These are phyloP conservation scores for Harpagoxenus sublaevis DNA, from an alignment of 2,888 invertebrate genomes.

Conservation along the genomic window DNA sequence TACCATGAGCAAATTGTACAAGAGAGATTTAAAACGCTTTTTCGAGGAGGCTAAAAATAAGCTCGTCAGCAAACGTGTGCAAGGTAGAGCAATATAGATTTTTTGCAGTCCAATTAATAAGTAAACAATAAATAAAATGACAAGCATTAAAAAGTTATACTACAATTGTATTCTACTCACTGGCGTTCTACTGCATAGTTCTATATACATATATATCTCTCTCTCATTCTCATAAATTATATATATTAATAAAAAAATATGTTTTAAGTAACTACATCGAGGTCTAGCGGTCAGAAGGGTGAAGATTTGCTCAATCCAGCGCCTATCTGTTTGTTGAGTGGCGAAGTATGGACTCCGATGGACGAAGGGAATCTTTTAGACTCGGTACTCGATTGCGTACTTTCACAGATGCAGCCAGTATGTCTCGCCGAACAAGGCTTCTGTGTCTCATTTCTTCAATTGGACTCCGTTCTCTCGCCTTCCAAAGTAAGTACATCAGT, in stretches of 20 bases:
- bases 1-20: constrained; percentile 95
- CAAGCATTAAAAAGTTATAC: background rate
- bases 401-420: constrained; percentile 95
- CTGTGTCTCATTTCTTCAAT: constrained; percentile 96
- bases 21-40: constrained; percentile 93
- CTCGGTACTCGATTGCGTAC: constrained; percentile 93
- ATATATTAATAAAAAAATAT: constrained; percentile 16
- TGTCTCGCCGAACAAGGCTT: constrained; percentile 98
- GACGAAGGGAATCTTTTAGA: constrained; percentile 86
- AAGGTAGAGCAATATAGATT: constrained; percentile 67
- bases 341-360: constrained; percentile 83
- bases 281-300: constrained; percentile 81
- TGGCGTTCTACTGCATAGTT: background rate
- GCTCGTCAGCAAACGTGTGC: constrained; percentile 81
- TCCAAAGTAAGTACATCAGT: constrained; percentile 75
- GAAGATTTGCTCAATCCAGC: constrained; percentile 83
- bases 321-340: constrained; percentile 83
- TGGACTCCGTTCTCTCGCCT: constrained; percentile 88
- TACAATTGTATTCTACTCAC: background rate
- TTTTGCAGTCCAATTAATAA: background rate
- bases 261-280: constrained; percentile 79
- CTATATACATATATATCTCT: background rate
- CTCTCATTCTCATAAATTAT: constrained; percentile 25
- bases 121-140: background rate
- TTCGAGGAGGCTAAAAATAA: constrained; percentile 90